Evolutionary conservation across 1,140 invertebrate genomes (phyloP), one percentile per base, ranked within the genome.

Genomic region (Bombus waltoni): DNA sequence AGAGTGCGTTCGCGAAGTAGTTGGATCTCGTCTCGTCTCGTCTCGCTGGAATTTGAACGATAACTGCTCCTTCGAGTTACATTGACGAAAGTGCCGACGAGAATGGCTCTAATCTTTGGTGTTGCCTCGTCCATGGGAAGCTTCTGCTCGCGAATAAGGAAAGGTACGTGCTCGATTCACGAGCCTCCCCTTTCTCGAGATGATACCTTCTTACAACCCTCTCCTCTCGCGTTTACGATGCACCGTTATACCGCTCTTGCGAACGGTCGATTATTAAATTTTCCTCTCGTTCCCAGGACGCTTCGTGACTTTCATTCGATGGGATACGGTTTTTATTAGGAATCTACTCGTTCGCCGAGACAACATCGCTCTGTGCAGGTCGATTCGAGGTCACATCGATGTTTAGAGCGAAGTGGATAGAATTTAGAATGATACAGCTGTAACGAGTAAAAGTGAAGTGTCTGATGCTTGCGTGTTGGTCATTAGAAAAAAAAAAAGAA

Each of bases 11-110:
- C 38, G 2, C 28, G 32, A 66, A 66, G 2, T 15, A 13, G 28
- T n/a, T 66, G 65, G 47, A 9, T 22, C 11, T 40, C 59, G 53
- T 40, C 25, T 5, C 59, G 59, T n/a, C 68, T 42, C 13, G 68
- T 87, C 79, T 59, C 66, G 32, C 15, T 68, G 65, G 71, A 87
- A 90, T 90, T 89, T 77, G 77, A 42, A 89, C 68, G 88, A 85
- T 90, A 90, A 90, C 86, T 47, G 62, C 42, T 65, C 47, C 65
- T 32, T 13, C 57, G 66, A 83, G 77, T 62, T 90, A 84, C 70
- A 87, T 65, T 44, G 73, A 65, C 72, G 74, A 70, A 79, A 81
- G 65, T 62, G 70, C 73, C 78, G 65, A 62, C 38, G 81, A 80
- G 66, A 85, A 82, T 73, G 70, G 59, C 25, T n/a, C 47, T 88